phyloP scores from a whole-genome alignment of 1,140 invertebrate species.

The Rhagoletis zephyria region DNA sequence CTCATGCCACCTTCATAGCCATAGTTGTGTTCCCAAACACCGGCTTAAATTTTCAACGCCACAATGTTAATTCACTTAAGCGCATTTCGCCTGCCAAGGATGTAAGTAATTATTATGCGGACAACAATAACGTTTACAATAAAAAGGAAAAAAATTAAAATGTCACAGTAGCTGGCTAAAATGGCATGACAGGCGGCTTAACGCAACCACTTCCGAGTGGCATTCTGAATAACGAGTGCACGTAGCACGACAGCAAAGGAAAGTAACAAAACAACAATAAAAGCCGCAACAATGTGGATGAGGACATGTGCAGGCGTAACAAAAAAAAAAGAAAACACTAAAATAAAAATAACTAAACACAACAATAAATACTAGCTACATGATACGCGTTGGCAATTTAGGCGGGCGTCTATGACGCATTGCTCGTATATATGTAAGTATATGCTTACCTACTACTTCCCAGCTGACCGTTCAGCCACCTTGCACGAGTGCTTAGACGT shows the following conservation, averaged over 20 bases:
- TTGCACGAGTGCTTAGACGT: not conserved
- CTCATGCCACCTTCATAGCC: not conserved
- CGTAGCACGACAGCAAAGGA: not conserved
- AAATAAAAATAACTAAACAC: not conserved
- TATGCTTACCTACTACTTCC: not conserved
- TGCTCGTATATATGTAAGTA: not conserved
- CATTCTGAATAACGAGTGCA: not conserved
- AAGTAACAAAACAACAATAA: not conserved
- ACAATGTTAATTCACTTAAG: slow-evolving; percentile 41
- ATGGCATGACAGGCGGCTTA: slow-evolving; percentile 34
- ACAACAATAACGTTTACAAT: not conserved
- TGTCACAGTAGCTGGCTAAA: not conserved
- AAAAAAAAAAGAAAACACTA: too few species aligned
- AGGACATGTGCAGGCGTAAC: not conserved
- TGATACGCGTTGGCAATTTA: slow-evolving; percentile 11
- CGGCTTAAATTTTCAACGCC: not conserved
- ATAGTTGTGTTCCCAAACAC: not conserved
- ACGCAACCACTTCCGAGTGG: slow-evolving; percentile 41
- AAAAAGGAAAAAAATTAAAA: not conserved
- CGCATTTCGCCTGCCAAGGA: slow-evolving; percentile 23
- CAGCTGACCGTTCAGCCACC: not conserved
- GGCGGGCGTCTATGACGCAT: not conserved
- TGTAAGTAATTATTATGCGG: slow-evolving; percentile 24
- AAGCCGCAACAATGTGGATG: not conserved
- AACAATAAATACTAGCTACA: not conserved